Evolutionary conservation across 2,113 vertebrate genomes (phyloP).

Genomic region (Haliaeetus leucogaster): DNA sequence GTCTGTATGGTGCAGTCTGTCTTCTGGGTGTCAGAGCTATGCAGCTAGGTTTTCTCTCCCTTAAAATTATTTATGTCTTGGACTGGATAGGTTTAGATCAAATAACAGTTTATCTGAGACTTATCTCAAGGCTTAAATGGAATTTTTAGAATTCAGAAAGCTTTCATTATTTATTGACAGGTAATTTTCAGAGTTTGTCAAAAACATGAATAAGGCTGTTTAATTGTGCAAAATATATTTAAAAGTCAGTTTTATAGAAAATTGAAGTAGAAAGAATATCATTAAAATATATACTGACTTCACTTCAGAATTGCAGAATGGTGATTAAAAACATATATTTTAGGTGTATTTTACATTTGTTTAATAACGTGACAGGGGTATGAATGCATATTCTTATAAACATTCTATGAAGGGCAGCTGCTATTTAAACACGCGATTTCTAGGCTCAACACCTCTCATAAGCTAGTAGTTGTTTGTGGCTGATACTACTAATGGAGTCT

Average conservation of each 20-base stretch:
- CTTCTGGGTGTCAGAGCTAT: neutral
- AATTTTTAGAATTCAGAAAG: neutral
- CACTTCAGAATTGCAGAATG: neutral
- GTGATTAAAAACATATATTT: neutral
- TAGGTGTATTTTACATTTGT: neutral
- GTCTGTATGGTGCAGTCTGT: slow-evolving; percentile 44
- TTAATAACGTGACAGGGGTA: neutral
- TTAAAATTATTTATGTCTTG: neutral
- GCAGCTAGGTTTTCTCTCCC: neutral
- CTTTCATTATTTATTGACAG: neutral
- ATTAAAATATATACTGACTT: neutral
- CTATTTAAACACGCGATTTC: neutral
- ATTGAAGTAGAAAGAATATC: neutral
- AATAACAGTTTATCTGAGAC: neutral
- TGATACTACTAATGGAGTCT: neutral
- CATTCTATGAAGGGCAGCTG: neutral
- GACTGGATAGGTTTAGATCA: neutral
- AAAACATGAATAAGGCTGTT: neutral
- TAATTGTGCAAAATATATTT: neutral
- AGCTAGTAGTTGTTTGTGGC: neutral
- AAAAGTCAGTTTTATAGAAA: neutral
- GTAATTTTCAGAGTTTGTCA: neutral
- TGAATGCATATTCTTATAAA: neutral
- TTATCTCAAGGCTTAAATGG: neutral
- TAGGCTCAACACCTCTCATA: neutral